Conservation (phyloP, 2,888 invertebrate species). For the Autographa pulchrina region DNA sequence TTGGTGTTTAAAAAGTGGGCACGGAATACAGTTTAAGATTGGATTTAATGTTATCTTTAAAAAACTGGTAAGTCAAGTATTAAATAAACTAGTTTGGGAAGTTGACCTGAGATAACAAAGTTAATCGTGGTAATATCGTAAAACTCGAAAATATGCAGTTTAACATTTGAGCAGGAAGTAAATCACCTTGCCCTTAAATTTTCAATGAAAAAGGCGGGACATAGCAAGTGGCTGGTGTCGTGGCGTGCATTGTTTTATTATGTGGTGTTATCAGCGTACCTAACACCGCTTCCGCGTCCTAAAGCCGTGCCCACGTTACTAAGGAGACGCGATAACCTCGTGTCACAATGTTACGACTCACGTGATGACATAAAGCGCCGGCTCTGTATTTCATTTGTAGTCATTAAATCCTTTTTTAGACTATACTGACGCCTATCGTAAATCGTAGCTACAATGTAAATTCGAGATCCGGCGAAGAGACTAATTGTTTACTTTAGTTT, state of each 20-base stretch:
- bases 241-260: constrained; percentile 73
- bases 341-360: constrained; percentile 44
- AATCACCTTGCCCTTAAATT: constrained; percentile 56
- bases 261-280: constrained; percentile 67
- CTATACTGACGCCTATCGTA: constrained; percentile 1
- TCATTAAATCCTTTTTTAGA: constrained; percentile 35
- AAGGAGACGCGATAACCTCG: constrained; percentile 53
- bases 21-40: constrained; percentile 26
- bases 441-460: neutral
- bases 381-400: constrained; percentile 36
- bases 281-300: constrained; percentile 69
- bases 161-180: constrained; percentile 9
- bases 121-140: constrained; percentile 27
- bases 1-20: constrained; percentile 50
- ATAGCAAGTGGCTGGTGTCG: constrained; percentile 47
- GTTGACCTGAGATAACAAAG: constrained; percentile 28
- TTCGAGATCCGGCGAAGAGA: neutral
- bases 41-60: constrained; percentile 24
- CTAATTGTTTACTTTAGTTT: neutral
- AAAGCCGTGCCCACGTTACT: constrained; percentile 40
- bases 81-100: constrained; percentile 19
- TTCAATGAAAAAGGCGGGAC: constrained; percentile 57
- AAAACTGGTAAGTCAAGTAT: constrained; percentile 29
- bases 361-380: constrained; percentile 46
- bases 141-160: neutral